Evolutionary conservation across 2,113 vertebrate genomes (phyloP).

Genomic region (Ascaphus truei): DNA sequence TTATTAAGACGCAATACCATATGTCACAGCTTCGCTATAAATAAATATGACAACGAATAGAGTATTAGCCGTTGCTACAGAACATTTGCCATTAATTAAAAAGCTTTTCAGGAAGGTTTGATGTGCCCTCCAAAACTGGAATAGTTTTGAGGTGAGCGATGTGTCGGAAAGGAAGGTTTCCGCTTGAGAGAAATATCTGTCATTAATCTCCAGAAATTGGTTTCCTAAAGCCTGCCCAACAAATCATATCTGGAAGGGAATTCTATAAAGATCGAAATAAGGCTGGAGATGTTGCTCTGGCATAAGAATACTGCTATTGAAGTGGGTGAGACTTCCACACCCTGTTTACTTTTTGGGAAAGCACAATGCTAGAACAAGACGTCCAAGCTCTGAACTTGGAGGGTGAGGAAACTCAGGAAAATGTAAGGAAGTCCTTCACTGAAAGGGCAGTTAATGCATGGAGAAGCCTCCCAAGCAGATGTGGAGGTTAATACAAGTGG

Average conservation of each 20-base stretch:
- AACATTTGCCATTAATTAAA: constrained; percentile 24
- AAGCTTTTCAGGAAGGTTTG: constrained; percentile 7
- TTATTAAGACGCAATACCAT: constrained; percentile 34
- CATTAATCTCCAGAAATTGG: not conserved
- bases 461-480: no score
- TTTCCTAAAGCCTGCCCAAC: no score
- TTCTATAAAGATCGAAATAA: not conserved
- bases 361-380: no score
- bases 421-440: no score
- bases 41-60: constrained; percentile 9
- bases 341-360: not conserved
- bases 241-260: no score
- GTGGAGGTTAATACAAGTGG: no score
- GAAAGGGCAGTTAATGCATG: no score
- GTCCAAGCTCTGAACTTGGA: no score
- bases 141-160: constrained; percentile 25
- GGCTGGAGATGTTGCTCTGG: not conserved
- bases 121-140: constrained; percentile 20
- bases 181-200: not conserved
- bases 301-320: not conserved
- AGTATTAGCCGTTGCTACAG: not conserved
- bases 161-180: constrained; percentile 6
- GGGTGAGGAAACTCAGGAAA: no score
- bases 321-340: not conserved
- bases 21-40: constrained; percentile 27